phyloP scores from a whole-genome alignment of 2,888 invertebrate species.

The Eilema griseolum region DNA sequence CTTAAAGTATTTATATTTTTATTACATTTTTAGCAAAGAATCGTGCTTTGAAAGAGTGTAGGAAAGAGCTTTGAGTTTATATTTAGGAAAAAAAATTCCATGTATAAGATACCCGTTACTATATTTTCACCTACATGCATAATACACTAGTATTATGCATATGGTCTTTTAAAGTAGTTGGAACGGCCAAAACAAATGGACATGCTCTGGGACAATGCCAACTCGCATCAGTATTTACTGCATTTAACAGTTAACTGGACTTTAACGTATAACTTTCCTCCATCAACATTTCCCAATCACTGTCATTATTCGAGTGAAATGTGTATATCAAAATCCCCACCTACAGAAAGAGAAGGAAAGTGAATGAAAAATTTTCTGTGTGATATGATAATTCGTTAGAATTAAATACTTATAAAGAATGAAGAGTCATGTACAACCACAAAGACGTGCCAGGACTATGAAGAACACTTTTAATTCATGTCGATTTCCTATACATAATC shows the following conservation, averaged over 20 bases:
- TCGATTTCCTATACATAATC: constrained; percentile 11
- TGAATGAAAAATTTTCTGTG: neutral
- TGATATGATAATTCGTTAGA: constrained; percentile 2
- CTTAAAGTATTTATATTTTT: too few species aligned
- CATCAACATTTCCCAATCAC: neutral
- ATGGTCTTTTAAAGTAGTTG: neutral
- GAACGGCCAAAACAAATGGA: neutral
- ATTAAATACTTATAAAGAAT: constrained; percentile 7
- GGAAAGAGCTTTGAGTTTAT: neutral
- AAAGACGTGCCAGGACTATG: constrained; percentile 1
- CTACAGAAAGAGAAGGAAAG: constrained; percentile 11
- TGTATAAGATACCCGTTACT: neutral
- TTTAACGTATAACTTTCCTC: neutral
- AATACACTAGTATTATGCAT: neutral
- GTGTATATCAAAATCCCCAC: constrained; percentile 3
- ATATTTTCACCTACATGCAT: neutral
- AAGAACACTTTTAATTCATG: constrained; percentile 7
- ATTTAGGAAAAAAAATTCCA: neutral
- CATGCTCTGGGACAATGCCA: constrained; percentile 6
- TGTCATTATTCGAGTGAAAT: neutral
- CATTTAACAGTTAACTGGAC: neutral
- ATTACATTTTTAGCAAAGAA: too few species aligned
- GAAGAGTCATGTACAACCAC: constrained; percentile 9
- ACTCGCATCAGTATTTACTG: neutral
- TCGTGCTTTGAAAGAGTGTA: too few species aligned